Base-by-base conservation (phyloP, 37 sponge, comb jelly and placozoan species). In the Amphimedon queenslandica region DNA sequence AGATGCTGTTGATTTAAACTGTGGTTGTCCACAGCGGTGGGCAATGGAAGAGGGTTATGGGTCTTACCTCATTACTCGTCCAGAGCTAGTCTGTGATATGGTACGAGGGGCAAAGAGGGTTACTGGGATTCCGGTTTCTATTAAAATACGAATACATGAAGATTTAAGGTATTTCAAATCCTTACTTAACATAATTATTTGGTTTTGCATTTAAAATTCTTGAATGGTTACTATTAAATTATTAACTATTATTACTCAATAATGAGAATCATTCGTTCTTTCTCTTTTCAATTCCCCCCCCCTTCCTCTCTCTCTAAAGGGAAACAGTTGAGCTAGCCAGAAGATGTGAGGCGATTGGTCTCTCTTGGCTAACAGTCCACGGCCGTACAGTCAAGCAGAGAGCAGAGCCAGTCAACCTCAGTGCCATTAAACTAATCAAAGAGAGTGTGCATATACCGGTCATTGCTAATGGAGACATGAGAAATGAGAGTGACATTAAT, bases 21-120 rank as follows among this genome's bases (percentile, higher is more conserved):
- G 97, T 78, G 97, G 97, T 31, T 96, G 97, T 68, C 97, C 97
- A 23, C 97, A 96, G 63, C 86, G 88, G 31, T 92, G 93, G 96
- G 93, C 96, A 5, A 72, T 96, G 77, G 71, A 77, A 5, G 93
- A 96, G 28, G 90, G 96, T 3, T 92, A 88, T 57, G 93, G 92
- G 0, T 70, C 83, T 37, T 63, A 80, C 36, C 77, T 91, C 42
- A 80, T 95, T 32, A 67, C 69, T 1, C 74, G 85, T 23, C 90
- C 90, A 0, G 90, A 88, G 55, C 73, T 92, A 38, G 75, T 96
- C 5, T 41, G 77, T 16, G 87, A 89, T 41, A 96, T 96, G 87
- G 87, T 96, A 1, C 40, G 37, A 1, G 75, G 72, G 55, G 88
- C 89, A 2, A 72, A 42, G 51, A 68, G 76, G 8, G 41, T 77